Conservation (phyloP, 2,797 vertebrate genomes). For the Micrastur ruficollis region DNA sequence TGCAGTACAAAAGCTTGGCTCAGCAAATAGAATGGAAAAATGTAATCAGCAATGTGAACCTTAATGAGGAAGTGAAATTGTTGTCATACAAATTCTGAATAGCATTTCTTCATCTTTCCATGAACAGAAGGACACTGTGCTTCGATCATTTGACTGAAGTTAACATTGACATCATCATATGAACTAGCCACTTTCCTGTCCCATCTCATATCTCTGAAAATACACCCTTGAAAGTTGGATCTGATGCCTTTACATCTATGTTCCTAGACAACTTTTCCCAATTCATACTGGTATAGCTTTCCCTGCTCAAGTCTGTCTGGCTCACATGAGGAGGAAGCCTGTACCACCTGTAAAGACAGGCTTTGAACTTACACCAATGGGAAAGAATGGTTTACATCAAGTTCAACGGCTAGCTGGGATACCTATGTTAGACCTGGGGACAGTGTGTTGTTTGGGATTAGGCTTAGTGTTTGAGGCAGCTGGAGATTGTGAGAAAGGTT, state of each 20-base stretch:
- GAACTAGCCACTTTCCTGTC: not conserved
- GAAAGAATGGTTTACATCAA: not conserved
- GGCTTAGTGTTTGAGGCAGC: not conserved
- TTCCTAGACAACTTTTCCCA: not conserved
- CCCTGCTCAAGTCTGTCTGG: not conserved
- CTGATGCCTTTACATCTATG: not conserved
- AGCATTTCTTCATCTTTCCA: not conserved
- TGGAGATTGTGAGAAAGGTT: not conserved
- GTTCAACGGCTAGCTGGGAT: not conserved
- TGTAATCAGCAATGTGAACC: not conserved
- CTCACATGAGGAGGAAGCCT: not conserved
- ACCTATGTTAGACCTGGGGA: not conserved
- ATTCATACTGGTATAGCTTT: not conserved
- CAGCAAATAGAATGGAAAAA: not conserved
- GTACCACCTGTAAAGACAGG: not conserved
- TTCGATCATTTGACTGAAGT: not conserved
- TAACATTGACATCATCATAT: not conserved
- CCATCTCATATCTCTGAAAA: not conserved
- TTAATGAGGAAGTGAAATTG: conserved; percentile 31
- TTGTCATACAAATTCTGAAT: not conserved
- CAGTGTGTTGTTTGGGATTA: not conserved
- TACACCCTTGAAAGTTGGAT: not conserved
- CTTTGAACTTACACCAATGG: not conserved
- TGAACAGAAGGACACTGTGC: not conserved
- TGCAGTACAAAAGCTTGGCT: not conserved